Conservation (phyloP, 1,140 invertebrate species). For the Coptotermes formosanus region DNA sequence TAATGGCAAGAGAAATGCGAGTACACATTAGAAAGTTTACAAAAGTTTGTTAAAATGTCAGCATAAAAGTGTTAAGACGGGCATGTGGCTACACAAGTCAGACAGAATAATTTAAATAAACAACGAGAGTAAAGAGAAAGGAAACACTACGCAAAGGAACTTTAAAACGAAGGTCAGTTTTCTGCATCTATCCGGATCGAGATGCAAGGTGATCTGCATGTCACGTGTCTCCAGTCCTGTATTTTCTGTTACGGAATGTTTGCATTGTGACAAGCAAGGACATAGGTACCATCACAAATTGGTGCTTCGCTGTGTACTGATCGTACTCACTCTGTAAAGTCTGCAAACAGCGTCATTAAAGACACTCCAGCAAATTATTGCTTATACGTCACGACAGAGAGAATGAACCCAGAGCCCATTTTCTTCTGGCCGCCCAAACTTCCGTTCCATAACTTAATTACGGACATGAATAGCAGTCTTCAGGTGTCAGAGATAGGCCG, state of each 20-base stretch:
- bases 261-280: not conserved
- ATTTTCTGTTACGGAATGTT: not conserved
- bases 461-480: no score
- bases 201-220: not conserved
- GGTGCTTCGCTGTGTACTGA: not conserved
- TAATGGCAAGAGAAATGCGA: no score
- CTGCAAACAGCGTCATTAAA: not conserved
- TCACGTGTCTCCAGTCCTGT: not conserved
- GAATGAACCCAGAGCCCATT: no score
- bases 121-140: not conserved
- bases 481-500: no score
- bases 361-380: no score
- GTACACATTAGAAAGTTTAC: no score
- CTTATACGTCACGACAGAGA: no score
- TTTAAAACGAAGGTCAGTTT: not conserved
- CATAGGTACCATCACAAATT: not conserved
- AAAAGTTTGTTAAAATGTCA: not conserved
- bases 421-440: no score
- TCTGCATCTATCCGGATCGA: conserved; percentile 5
- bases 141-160: not conserved
- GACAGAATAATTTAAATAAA: not conserved
- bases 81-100: no score
- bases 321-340: not conserved
- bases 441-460: no score
- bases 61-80: not conserved